Conservation (phyloP, 1,140 invertebrate species). For the Euwallacea fornicatus region DNA sequence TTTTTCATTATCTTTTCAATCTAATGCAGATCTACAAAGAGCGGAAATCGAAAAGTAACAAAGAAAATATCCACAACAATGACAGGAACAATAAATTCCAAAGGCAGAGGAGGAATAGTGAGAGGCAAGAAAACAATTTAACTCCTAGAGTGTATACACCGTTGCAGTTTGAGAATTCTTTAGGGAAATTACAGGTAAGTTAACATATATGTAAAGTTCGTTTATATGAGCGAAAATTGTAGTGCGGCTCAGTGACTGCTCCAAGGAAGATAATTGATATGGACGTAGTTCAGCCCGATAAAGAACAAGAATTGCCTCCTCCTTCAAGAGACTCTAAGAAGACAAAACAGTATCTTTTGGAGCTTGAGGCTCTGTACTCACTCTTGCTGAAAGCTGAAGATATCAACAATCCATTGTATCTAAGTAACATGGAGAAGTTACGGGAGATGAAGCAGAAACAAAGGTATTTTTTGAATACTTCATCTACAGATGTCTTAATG, state of each 20-base stretch:
- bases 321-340: constrained; percentile 61
- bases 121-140: constrained; percentile 57
- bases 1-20: background rate
- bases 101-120: constrained; percentile 51
- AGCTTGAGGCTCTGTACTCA: constrained; percentile 77
- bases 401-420: constrained; percentile 69
- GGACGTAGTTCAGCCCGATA: constrained; percentile 69
- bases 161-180: constrained; percentile 87
- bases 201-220: no score
- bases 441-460: constrained; percentile 52
- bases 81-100: constrained; percentile 44
- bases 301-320: constrained; percentile 55
- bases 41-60: constrained; percentile 58
- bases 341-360: constrained; percentile 75
- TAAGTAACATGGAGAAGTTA: constrained; percentile 63
- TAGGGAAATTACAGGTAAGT: constrained; percentile 75
- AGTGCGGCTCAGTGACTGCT: constrained; percentile 87
- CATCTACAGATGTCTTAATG: background rate
- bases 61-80: constrained; percentile 54
- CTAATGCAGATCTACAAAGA: constrained; percentile 62
- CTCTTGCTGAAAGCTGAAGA: constrained; percentile 73
- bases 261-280: constrained; percentile 93
- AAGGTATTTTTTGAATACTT: constrained; percentile 29
- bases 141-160: constrained; percentile 70
- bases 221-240: constrained; percentile 29